Percentiles rank a stretch among this genome's conserved stretches.
Conservation (phyloP, 2,888 invertebrate genomes). For the Ophion slaviceki region DNA sequence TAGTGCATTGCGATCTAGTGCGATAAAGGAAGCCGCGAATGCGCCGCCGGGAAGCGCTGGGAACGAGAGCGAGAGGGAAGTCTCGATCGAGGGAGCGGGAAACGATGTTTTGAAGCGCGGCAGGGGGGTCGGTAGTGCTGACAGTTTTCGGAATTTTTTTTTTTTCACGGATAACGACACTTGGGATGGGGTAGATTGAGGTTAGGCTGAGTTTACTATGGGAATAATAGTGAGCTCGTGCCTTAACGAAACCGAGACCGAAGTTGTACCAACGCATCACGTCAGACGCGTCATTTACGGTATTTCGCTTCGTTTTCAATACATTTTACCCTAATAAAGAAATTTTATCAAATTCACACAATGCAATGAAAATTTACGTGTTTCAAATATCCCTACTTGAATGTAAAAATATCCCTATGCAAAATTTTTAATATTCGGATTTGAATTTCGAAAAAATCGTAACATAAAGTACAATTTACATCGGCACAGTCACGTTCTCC, state of each 20-base stretch:
- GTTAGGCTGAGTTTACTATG: constrained; percentile 79
- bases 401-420: neutral
- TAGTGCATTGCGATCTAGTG: constrained; percentile 2
- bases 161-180: constrained; percentile 34
- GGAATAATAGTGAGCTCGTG: constrained; percentile 82
- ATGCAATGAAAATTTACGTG: too few species aligned
- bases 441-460: neutral
- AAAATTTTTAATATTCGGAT: neutral
- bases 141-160: neutral
- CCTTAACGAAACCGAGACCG: constrained; percentile 80
- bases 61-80: constrained; percentile 4
- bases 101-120: constrained; percentile 1
- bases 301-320: constrained; percentile 65
- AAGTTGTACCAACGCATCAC: constrained; percentile 80
- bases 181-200: constrained; percentile 74
- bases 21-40: constrained; percentile 1
- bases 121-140: neutral
- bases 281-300: constrained; percentile 81
- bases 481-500: too few species aligned
- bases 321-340: neutral
- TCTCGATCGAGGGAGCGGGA: neutral
- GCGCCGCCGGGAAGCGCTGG: neutral
- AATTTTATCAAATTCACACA: neutral
- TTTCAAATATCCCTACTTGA: neutral
- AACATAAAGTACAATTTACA: too few species aligned